phyloP scores from a whole-genome alignment of 1,140 invertebrate species.

The Mizuhopecten yessoensis region DNA sequence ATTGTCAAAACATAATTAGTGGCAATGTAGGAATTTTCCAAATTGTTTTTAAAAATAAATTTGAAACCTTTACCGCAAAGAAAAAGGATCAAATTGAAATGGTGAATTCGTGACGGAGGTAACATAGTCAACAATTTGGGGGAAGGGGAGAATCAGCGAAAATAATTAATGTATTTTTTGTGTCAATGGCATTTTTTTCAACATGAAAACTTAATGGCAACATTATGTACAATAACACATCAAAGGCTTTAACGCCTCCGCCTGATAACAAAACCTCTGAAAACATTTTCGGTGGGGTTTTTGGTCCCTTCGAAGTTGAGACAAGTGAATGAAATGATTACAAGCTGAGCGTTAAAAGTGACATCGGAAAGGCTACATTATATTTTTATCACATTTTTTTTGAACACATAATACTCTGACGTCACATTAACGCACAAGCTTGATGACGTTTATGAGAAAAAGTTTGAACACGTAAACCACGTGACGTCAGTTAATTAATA shows the following conservation, averaged over 20 bases:
- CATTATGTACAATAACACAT: slow-evolving; percentile 13
- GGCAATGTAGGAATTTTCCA: background rate
- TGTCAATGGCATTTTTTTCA: background rate
- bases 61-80: too few species aligned
- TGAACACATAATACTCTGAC: slow-evolving; percentile 20
- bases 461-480: slow-evolving; percentile 21
- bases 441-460: slow-evolving; percentile 24
- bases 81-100: background rate
- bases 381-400: slow-evolving; percentile 1
- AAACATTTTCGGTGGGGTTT: background rate
- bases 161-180: background rate
- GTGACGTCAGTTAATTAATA: background rate
- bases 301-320: slow-evolving; percentile 16
- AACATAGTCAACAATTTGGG: background rate
- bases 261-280: background rate
- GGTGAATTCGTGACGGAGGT: slow-evolving; percentile 3
- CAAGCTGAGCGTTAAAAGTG: slow-evolving; percentile 17
- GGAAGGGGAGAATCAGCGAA: background rate
- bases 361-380: slow-evolving; percentile 13
- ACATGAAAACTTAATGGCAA: slow-evolving; percentile 34
- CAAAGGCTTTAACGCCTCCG: background rate
- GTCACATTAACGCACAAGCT: background rate
- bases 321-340: background rate
- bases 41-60: background rate
- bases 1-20: background rate